A percentile compares a stretch with the other conserved stretches of the same genome.
These are phyloP conservation scores for Agelas oroides DNA, from an alignment of 37 sponge, comb jelly and placozoan species.

Conservation along the genomic window DNA sequence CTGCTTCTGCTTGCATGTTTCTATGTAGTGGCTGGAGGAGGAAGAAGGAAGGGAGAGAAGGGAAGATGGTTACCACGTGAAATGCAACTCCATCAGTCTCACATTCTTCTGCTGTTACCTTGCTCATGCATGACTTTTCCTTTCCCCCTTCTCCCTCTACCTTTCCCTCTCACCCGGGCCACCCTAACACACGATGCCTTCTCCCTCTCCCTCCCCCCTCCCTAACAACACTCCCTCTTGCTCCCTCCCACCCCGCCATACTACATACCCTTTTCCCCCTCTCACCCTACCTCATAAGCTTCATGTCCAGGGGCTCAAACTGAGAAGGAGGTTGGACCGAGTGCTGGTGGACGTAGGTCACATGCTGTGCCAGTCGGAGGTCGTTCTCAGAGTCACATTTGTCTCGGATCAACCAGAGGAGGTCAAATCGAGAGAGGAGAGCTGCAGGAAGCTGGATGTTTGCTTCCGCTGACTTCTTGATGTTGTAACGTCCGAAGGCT, in stretches of 20 bases:
- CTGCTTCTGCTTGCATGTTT: constrained; percentile 82
- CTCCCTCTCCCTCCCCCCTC: too few relatives aligned
- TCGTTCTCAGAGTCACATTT: constrained; percentile 97
- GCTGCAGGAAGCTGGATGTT: constrained; percentile 99
- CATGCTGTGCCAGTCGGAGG: constrained; percentile 95
- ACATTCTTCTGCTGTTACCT: too few relatives aligned
- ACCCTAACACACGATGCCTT: too few relatives aligned
- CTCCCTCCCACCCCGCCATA: too few relatives aligned
- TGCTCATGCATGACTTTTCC: too few relatives aligned
- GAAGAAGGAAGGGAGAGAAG: neutral
- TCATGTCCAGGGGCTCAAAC: constrained; percentile 82
- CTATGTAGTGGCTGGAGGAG: constrained; percentile 83
- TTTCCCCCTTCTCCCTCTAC: too few relatives aligned
- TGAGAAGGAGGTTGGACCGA: constrained; percentile 78
- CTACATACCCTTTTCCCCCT: too few relatives aligned
- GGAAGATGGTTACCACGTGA: too few relatives aligned
- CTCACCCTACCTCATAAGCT: constrained; percentile 88
- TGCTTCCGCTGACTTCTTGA: constrained; percentile 95
- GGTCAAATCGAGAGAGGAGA: constrained; percentile 96
- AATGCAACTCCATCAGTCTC: too few relatives aligned
- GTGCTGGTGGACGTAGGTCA: constrained; percentile 98
- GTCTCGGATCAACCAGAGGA: constrained; percentile 97
- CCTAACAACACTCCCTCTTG: too few relatives aligned
- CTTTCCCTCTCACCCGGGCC: too few relatives aligned
- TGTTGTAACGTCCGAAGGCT: constrained; percentile 98